Evolutionary conservation across 2,888 invertebrate species (phyloP), one percentile per base, ranked within the genome.

Genomic region (Thecophora atra): DNA sequence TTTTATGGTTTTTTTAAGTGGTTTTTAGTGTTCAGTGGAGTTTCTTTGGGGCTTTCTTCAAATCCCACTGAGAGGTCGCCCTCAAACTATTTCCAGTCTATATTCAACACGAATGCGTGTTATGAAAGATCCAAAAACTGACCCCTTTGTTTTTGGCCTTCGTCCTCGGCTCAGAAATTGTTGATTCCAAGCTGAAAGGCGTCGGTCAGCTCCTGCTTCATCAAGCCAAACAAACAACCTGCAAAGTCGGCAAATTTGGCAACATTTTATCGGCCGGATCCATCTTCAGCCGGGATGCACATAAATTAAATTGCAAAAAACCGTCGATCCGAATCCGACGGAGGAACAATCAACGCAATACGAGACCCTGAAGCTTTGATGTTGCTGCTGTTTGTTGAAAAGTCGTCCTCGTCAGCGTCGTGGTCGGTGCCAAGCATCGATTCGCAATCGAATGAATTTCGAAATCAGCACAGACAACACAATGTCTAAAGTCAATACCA

Each of bases 221-320:
- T 67, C 67, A 67, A 21, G 64, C 47, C 24, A 19, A 56, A 56
- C 30, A 56, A 56, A 54, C 56, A 37, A 54, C 30, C 63, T 8
- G 26, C 6, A 17, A 47, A 47, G 44, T 67, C 56, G 37, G 11
- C 19, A 54, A 52, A 67, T 42, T 54, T 67, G 52, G 52, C 56
- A 67, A 67, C 67, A 56, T 67, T 67, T 67, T 67, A 67, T 67
- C 67, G 7, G 21, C 15, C 37, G 42, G 21, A 56, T 52, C 56
- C 64, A 47, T 47, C 56, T 21, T 56, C 56, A 67, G 21, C 56
- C n/a, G 2, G 37, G 67, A 67, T 67, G 56, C 21, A 67, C 67
- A 56, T 67, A 67, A 67, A 67, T 67, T 67, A 37, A 56, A 56
- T 56, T 28, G 56, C 19, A 30, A 42, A 56, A 56, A 64, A 21